Evolutionary conservation across 1,140 invertebrate genomes (phyloP).

Genomic region (Heliothis virescens): DNA sequence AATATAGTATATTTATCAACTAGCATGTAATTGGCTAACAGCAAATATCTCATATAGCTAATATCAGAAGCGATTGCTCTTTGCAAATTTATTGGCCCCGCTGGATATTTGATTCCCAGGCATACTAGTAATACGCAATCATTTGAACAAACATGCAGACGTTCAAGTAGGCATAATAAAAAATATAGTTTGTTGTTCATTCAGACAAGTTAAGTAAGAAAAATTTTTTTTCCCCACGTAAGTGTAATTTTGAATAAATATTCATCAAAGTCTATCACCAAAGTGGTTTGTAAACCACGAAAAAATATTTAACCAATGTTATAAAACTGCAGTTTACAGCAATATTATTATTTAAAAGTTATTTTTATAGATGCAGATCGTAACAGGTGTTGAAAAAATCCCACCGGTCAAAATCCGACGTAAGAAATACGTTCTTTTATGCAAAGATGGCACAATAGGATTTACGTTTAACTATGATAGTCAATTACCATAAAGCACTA

Average conservation of each 20-base stretch:
- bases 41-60: conserved; percentile 56
- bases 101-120: conserved; percentile 56
- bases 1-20: conserved; percentile 4
- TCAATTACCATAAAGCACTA: conserved; percentile 16
- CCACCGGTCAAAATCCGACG: too few species aligned
- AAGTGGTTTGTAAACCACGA: too few species aligned
- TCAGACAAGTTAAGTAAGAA: too few species aligned
- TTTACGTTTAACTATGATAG: conserved; percentile 3
- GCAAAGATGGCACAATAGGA: conserved; percentile 1
- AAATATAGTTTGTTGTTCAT: too few species aligned
- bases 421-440: conserved; percentile 12
- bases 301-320: too few species aligned
- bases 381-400: too few species aligned
- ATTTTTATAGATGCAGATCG: too few species aligned
- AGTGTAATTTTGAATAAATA: too few species aligned
- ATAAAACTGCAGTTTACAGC: too few species aligned
- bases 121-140: conserved; percentile 40
- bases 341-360: too few species aligned
- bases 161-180: conserved; percentile 40
- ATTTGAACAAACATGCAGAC: conserved; percentile 43
- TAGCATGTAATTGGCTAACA: conserved; percentile 33
- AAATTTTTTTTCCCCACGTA: too few species aligned
- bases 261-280: too few species aligned
- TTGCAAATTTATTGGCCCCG: conserved; percentile 67
- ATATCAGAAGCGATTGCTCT: conserved; percentile 74